These are phyloP conservation scores for Tipula vernalis DNA, from an alignment of 2,888 invertebrate genomes.

Conservation along the genomic window DNA sequence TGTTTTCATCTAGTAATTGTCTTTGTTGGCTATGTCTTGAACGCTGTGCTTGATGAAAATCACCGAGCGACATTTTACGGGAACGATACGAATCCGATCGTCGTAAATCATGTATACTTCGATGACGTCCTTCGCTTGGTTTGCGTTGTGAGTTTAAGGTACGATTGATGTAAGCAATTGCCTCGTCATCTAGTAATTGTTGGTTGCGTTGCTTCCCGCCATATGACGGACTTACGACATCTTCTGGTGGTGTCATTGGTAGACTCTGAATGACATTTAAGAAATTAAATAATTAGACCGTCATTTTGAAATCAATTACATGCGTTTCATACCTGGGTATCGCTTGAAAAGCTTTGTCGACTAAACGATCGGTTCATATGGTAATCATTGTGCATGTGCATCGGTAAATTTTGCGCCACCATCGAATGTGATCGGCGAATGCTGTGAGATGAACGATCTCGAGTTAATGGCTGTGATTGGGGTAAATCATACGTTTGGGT, in stretches of 20 bases:
- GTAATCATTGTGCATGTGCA: conserved; percentile 23
- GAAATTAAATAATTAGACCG: background rate
- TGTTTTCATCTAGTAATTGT: background rate
- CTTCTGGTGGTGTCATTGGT: conserved; percentile 39
- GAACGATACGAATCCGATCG: conserved; percentile 29
- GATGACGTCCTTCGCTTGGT: conserved; percentile 25
- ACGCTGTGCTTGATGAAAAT: conserved; percentile 15
- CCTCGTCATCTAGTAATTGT: conserved; percentile 17
- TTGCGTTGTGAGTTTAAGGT: conserved; percentile 18
- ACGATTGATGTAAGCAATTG: conserved; percentile 20
- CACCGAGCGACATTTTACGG: conserved; percentile 19
- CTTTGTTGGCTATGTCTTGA: conserved; percentile 19
- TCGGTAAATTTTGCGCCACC: conserved; percentile 24
- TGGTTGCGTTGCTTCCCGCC: conserved; percentile 17
- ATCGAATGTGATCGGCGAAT: conserved; percentile 27
- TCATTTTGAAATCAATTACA: conserved; percentile 28
- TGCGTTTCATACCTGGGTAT: conserved; percentile 42
- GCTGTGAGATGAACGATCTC: conserved; percentile 16
- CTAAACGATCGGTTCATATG: conserved; percentile 44
- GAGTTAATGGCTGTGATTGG: conserved; percentile 14
- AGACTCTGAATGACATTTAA: conserved; percentile 35
- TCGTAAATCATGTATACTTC: conserved; percentile 38
- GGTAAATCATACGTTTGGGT: conserved; percentile 44
- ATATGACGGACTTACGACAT: conserved; percentile 38
- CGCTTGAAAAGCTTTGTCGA: conserved; percentile 51